Percentiles rank a stretch among this genome's conserved stretches.
Evolutionary conservation across 2,113 vertebrate species (phyloP).

Genomic region (Grantiella picta): DNA sequence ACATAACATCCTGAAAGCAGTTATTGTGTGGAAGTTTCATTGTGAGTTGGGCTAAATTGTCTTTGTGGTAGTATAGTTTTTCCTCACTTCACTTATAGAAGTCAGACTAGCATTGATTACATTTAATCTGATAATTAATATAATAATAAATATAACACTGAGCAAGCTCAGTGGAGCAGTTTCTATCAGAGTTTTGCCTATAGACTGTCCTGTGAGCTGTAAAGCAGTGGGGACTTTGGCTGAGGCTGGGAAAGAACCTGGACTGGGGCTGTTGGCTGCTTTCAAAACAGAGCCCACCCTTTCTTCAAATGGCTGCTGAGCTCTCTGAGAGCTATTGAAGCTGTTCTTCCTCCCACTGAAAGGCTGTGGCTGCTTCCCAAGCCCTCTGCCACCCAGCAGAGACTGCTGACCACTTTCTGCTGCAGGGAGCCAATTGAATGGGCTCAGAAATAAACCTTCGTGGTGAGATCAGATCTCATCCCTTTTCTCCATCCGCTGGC

Average conservation of each 20-base stretch:
- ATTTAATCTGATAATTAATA: neutral
- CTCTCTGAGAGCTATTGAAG: slow-evolving; percentile 18
- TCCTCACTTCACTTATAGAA: neutral
- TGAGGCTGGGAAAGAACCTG: neutral
- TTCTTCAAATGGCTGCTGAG: neutral
- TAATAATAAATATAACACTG: neutral
- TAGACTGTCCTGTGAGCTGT: neutral
- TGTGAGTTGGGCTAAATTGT: neutral
- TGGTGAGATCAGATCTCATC: neutral
- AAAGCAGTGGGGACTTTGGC: neutral
- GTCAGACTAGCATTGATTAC: neutral
- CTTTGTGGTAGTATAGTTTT: neutral
- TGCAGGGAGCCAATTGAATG: neutral
- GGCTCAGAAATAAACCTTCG: slow-evolving; percentile 21
- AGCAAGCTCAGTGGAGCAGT: neutral
- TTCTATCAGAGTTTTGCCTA: neutral
- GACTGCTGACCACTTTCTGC: slow-evolving; percentile 1
- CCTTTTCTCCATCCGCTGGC: neutral
- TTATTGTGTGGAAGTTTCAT: neutral
- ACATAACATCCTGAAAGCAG: neutral
- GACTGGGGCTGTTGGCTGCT: neutral
- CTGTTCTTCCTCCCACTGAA: slow-evolving; percentile 25
- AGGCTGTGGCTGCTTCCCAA: slow-evolving; percentile 45
- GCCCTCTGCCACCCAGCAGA: neutral
- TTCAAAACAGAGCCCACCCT: slow-evolving; percentile 6